Base-by-base conservation (phyloP, 2,797 vertebrate genomes). In the Phataginus tricuspis region DNA sequence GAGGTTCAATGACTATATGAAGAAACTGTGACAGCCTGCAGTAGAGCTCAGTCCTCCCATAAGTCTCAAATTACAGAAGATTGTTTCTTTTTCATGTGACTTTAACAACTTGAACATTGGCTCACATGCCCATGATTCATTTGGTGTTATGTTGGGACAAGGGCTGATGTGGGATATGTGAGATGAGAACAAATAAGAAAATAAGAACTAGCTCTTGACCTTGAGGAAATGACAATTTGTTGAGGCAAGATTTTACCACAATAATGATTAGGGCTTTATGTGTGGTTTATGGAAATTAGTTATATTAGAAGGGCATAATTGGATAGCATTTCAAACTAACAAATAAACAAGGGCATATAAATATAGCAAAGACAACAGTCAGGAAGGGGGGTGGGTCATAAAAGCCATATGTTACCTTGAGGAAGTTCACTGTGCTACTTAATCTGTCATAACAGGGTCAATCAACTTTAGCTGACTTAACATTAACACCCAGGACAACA, bases 211-310 rank as follows among this genome's bases (percentile, higher is more conserved):
- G 9, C 34, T 77, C 51, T 51, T 91, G 55, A 85, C 74, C 55
- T 90, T 53, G 66, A 95, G 23, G 9, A 53, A 1, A 29, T 55
- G 83, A 78, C 15, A 69, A n/a, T 66, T 23, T 91, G 57, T 77
- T 14, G 42, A 97, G 74, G 53, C 19, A 83, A 86, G 25, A 88
- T 77, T 59, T 82, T 51, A 72, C 78, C 61, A 49, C 2, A 83
- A 25, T 37, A 91, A 86, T 27, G 21, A 53, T 42, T 78, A 86
- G 57, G 25, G 29, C 59, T 91, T 42, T 72, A 51, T 85, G 39
- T 74, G 53, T 93, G n/a, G 57, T n/a, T 92, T 95, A 87, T 95
- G 77, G 71, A 94, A 96, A 92, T 94, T 21, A 75, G 49, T 66
- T 92, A 57, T 84, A 72, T 82, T n/a, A 84, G 25, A 27, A 78